Conservation (phyloP, 2,797 vertebrate genomes). For the Ctenochaetus hawaiiensis region DNA sequence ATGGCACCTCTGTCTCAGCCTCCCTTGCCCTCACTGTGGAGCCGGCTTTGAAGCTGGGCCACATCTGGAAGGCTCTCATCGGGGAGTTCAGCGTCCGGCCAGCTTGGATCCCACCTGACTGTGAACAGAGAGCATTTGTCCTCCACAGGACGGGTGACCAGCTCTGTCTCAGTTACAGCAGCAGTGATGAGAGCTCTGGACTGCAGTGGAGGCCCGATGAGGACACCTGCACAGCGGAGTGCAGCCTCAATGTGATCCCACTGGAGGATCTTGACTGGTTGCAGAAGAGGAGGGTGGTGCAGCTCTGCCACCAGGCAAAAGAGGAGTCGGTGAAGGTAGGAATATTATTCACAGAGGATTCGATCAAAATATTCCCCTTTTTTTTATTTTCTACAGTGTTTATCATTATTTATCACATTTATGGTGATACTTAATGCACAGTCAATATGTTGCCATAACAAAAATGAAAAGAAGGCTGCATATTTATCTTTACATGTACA, state of each 20-base stretch:
- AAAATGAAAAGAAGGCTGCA: background rate
- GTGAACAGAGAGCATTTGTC: slow-evolving; percentile 81
- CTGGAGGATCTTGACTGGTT: slow-evolving; percentile 95
- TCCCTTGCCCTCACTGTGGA: slow-evolving; percentile 84
- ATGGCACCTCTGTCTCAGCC: slow-evolving; percentile 51
- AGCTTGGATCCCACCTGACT: slow-evolving; percentile 70
- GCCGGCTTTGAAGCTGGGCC: slow-evolving; percentile 70
- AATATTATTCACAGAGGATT: background rate
- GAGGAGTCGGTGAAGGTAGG: slow-evolving; percentile 89
- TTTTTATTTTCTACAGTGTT: background rate
- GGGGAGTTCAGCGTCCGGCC: slow-evolving; percentile 89
- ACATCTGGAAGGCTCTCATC: slow-evolving; percentile 89
- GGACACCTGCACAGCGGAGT: slow-evolving; percentile 79
- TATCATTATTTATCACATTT: background rate
- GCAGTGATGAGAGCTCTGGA: slow-evolving; percentile 64
- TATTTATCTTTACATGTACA: background rate
- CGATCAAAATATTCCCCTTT: background rate
- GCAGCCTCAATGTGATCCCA: slow-evolving; percentile 84
- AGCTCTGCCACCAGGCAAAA: slow-evolving; percentile 87
- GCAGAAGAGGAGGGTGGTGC: slow-evolving; percentile 92
- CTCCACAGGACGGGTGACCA: slow-evolving; percentile 84
- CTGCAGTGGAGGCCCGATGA: slow-evolving; percentile 63
- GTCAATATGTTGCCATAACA: no score
- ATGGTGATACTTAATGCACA: background rate
- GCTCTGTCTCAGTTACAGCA: slow-evolving; percentile 85